Percentiles rank a stretch among this genome's conserved stretches.
Conservation (phyloP, 1,140 invertebrate genomes). For the Phymastichus coffea region DNA sequence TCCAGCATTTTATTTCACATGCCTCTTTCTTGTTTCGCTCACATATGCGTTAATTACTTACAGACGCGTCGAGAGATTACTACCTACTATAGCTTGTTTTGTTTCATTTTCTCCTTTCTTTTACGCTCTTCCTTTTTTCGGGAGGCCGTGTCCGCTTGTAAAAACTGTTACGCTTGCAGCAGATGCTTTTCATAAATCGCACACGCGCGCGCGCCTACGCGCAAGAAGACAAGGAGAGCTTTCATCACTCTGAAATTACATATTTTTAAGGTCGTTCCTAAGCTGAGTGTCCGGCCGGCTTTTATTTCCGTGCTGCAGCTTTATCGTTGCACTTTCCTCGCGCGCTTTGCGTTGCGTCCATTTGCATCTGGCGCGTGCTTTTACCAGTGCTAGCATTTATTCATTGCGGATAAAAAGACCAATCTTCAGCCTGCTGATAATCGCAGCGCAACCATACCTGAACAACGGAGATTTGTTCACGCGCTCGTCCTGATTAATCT, state of each 20-base stretch:
- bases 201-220: too few species aligned
- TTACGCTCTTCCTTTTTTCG: background rate
- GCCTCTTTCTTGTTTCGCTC: too few species aligned
- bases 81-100: background rate
- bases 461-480: too few species aligned
- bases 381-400: too few species aligned
- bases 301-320: too few species aligned
- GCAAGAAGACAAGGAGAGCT: background rate
- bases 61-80: background rate
- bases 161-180: background rate
- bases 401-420: too few species aligned
- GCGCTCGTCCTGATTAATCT: too few species aligned
- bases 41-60: conserved; percentile 13
- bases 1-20: too few species aligned
- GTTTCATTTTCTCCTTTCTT: background rate
- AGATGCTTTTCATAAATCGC: conserved; percentile 2
- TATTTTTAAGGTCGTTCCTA: background rate
- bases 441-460: too few species aligned
- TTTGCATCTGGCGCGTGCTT: too few species aligned
- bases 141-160: background rate
- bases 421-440: too few species aligned
- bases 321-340: background rate
- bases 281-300: background rate
- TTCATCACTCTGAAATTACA: conserved; percentile 9
- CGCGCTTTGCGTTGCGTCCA: background rate